These are phyloP conservation scores for Phyto melanocephala DNA, from an alignment of 2,888 invertebrate species.

Conservation along the genomic window DNA sequence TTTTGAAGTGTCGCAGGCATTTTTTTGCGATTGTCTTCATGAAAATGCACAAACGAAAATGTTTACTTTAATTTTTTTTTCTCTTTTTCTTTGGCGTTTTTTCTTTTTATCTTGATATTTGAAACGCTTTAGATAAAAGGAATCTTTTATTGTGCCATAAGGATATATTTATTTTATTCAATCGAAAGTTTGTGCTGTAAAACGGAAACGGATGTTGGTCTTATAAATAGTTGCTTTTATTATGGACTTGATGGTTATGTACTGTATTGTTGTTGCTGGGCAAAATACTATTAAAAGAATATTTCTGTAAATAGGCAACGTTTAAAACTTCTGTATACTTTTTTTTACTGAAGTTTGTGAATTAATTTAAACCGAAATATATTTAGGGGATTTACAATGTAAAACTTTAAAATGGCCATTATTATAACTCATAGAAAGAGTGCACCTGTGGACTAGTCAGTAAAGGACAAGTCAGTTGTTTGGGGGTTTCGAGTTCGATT, in stretches of 20 bases:
- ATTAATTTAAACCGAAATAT: too few species aligned
- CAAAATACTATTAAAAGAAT: constrained; percentile 21
- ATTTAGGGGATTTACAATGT: too few species aligned
- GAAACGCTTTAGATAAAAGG: background rate
- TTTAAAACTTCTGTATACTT: too few species aligned
- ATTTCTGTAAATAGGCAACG: too few species aligned
- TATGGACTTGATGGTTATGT: constrained; percentile 32
- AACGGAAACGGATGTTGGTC: constrained; percentile 60
- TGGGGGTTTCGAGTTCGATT: too few species aligned
- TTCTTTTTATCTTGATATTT: background rate
- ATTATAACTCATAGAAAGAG: too few species aligned
- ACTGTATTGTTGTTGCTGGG: background rate
- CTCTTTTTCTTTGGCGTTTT: constrained; percentile 8
- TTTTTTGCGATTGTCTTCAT: constrained; percentile 25
- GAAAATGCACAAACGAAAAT: constrained; percentile 14
- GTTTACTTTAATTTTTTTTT: constrained; percentile 41
- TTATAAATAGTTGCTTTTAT: constrained; percentile 43
- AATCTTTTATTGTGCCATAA: constrained; percentile 24
- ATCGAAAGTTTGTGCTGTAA: constrained; percentile 50
- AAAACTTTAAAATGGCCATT: too few species aligned
- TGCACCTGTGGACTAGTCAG: too few species aligned
- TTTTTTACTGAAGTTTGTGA: too few species aligned
- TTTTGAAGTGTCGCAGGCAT: constrained; percentile 52
- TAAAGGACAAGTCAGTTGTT: too few species aligned
- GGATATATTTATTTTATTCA: constrained; percentile 51